These are phyloP conservation scores for Drosophila mulleri DNA, from an alignment of 2,888 invertebrate species.

Conservation along the genomic window DNA sequence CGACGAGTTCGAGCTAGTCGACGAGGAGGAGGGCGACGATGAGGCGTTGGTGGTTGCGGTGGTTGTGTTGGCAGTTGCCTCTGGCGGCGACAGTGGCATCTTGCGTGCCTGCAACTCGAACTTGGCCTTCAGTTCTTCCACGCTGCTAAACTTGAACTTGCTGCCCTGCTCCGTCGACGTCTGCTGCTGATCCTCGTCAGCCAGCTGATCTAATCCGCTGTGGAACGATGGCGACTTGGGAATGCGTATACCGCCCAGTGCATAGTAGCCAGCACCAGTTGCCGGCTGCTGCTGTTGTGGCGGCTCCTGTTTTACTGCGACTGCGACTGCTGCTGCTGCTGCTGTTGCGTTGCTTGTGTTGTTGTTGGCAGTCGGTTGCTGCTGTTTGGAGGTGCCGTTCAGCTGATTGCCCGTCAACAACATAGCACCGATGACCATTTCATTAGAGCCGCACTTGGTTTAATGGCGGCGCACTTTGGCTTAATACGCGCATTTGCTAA, in stretches of 20 bases:
- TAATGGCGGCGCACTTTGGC: constrained; percentile 57
- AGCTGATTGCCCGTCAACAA: constrained; percentile 85
- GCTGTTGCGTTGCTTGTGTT: constrained; percentile 31
- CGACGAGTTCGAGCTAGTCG: constrained; percentile 72
- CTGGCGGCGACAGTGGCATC: constrained; percentile 80
- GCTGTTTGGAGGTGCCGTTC: constrained; percentile 75
- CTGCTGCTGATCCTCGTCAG: constrained; percentile 68
- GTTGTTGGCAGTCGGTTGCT: constrained; percentile 39
- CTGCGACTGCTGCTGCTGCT: constrained; percentile 21
- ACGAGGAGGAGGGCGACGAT: constrained; percentile 68
- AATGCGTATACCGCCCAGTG: constrained; percentile 87
- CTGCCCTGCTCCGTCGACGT: constrained; percentile 23
- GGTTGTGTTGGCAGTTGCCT: constrained; percentile 48
- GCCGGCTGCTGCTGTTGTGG: constrained; percentile 24
- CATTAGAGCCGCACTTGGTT: constrained; percentile 82
- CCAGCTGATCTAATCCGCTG: constrained; percentile 92
- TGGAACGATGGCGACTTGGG: constrained; percentile 96
- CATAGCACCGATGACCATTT: constrained; percentile 85
- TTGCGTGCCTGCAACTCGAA: constrained; percentile 73
- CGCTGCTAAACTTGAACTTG: constrained; percentile 70
- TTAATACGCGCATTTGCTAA: constrained; percentile 26
- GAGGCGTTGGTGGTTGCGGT: constrained; percentile 46
- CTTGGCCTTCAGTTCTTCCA: constrained; percentile 81
- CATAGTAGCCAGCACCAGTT: constrained; percentile 70
- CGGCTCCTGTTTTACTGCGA: constrained; percentile 14